Base-by-base conservation (phyloP, 2,797 vertebrate genomes). In the Enteromius treurensis region DNA sequence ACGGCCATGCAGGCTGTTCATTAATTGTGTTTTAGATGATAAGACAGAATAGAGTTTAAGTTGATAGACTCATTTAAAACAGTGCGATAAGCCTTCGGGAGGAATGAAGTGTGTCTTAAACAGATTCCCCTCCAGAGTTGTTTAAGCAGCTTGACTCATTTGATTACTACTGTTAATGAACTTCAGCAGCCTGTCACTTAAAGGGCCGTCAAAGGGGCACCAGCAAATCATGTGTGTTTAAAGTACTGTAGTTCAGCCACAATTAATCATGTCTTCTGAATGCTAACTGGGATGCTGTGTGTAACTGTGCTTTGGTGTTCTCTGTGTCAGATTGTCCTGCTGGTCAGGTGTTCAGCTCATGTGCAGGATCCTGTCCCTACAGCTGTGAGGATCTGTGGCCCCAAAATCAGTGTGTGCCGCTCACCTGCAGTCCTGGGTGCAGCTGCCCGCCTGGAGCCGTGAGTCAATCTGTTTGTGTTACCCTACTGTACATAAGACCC, bases 321-420 rank as follows among this genome's bases (percentile, higher is more conserved):
- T 79, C 23, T 47, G 3, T 64, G 67, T 19, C 89, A 98, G 97
- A 92, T 77, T 97, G 97, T 88, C 94, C 95, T 0, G 58, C 21
- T 0, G 86, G 88, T 23, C 96, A 95, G 89, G 89, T 94, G 77
- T 92, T 93, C 88, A 93, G 87, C 10, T 0, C 75, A 7, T 98
- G 97, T 77, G 92, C 96, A n/a, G 93, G 90, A 19, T 85, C 88
- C 17, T 98, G 97, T 88, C 96, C 96, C 0, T 92, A 80, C 17
- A 84, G 93, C 85, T 97, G 97, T 86, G 89, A 94, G 1, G 95
- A 97, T 88, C 91, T 97, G 82, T 94, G 91, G 90, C 92, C 93
- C 0, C 92, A 93, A 40, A 93, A 92, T 9, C 88, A 92, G 86
- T 97, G 97, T 85, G n/a, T 93, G 29, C 88, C 87, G 13, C 93